Evolutionary conservation across 2,888 invertebrate genomes (phyloP).

Genomic region (Oxytorus armatus): DNA sequence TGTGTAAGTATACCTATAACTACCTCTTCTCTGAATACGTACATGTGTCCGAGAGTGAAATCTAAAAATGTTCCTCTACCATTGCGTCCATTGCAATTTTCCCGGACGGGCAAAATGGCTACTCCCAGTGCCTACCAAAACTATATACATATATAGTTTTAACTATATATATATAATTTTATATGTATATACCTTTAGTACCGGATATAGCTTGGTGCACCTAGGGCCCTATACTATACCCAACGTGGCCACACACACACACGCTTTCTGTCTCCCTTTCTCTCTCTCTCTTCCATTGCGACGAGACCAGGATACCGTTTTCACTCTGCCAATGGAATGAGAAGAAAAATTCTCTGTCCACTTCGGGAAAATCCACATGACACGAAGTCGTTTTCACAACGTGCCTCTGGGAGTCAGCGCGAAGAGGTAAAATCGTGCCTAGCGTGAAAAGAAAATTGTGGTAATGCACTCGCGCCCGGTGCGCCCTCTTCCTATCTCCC

Average conservation of each 20-base stretch:
- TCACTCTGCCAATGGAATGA: slow-evolving; percentile 31
- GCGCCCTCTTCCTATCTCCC: not conserved
- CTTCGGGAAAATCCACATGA: slow-evolving; percentile 31
- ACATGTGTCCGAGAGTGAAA: slow-evolving; percentile 4
- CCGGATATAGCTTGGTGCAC: slow-evolving; percentile 19
- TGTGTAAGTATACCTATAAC: slow-evolving; percentile 33
- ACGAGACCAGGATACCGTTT: slow-evolving; percentile 4
- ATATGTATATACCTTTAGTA: not conserved
- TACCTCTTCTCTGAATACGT: slow-evolving; percentile 16
- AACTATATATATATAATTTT: no score
- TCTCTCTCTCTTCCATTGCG: slow-evolving; percentile 24
- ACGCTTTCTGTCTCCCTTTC: slow-evolving; percentile 6
- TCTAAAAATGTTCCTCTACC: slow-evolving; percentile 42
- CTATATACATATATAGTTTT: not conserved
- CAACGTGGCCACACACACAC: not conserved
- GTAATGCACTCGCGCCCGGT: slow-evolving; percentile 37
- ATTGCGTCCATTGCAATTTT: slow-evolving; percentile 33
- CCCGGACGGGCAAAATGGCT: slow-evolving; percentile 30
- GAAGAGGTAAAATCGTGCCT: slow-evolving; percentile 38
- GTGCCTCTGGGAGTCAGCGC: slow-evolving; percentile 5
- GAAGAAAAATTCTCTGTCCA: slow-evolving; percentile 39
- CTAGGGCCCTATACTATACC: not conserved
- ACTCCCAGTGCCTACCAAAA: not conserved
- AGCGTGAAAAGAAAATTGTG: slow-evolving; percentile 47
- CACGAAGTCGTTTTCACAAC: slow-evolving; percentile 43